Base-by-base conservation (phyloP, 2,888 invertebrate species). In the Ceriagrion tenellum region DNA sequence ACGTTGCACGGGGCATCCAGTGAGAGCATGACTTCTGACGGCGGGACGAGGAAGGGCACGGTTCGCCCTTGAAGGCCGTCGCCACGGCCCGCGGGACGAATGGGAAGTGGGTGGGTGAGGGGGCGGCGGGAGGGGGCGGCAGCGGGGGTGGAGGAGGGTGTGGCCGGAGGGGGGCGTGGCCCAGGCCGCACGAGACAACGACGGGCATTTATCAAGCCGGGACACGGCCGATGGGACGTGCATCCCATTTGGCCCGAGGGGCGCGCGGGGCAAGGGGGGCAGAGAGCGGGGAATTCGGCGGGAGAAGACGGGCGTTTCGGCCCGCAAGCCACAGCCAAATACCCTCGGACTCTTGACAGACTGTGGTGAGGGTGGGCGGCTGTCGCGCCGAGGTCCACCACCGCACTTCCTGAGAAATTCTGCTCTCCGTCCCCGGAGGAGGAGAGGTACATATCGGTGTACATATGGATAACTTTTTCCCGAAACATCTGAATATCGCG, bases 161-260 rank as follows among this genome's bases (percentile, higher is more conserved):
- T 23, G 13, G n/a, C 10, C 1, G n/a, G 16, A 26, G 13, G 55
- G 47, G 55, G 55, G 89, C 47, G 10, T 40, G 40, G 89, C 26
- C 47, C 18, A 20, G n/a, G 18, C 88, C 40, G 20, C 47, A 18
- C 89, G 89, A 89, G 89, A 89, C 89, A 89, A 89, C 89, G 93
- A 69, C 40, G 93, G 69, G 93, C 63, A 69, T 40, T 63, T 91
- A 91, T 93, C 69, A 35, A 47, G 93, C 59, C 23, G 55, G 40
- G 88, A 47, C 88, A 88, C 89, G 89, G 89, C 89, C 55, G 81
- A 81, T 4, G 89, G 55, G 93, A 93, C 93, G 69, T 93, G 93
- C 91, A 91, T 91, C 91, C 91, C 63, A 93, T 69, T 93, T 47
- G n/a, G 55, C 6, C 23, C 55, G 26, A 26, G 89, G 16, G 26